phyloP scores from a whole-genome alignment of 2,888 invertebrate genomes.

The Slavum lentiscoides region DNA sequence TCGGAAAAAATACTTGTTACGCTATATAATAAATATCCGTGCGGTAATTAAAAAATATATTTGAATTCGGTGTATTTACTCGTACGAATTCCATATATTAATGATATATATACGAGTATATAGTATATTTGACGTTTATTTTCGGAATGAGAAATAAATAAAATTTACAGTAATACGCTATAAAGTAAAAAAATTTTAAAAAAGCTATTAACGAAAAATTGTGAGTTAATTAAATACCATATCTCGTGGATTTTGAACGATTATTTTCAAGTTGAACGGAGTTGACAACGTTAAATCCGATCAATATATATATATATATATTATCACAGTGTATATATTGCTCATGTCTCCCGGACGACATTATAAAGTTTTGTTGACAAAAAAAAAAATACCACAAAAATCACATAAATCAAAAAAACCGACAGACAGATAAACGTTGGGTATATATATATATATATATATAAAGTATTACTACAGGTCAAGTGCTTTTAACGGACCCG shows the following conservation, averaged over 20 bases:
- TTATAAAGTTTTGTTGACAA: background rate
- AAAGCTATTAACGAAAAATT: background rate
- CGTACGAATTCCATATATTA: too few species aligned
- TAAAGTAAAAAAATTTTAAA: background rate
- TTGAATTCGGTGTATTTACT: too few species aligned
- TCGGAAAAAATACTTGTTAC: background rate
- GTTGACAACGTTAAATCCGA: conserved; percentile 32
- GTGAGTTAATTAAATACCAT: conserved; percentile 15
- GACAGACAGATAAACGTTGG: conserved; percentile 7
- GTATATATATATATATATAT: background rate
- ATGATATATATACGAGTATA: too few species aligned
- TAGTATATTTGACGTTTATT: background rate
- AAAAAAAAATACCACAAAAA: conserved; percentile 9
- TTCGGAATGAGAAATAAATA: background rate
- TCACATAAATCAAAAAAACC: conserved; percentile 33
- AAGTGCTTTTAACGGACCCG: background rate
- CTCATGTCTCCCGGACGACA: conserved; percentile 1
- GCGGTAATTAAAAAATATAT: too few species aligned
- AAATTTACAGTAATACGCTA: too few species aligned
- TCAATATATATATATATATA: conserved; percentile 11
- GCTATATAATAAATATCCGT: too few species aligned
- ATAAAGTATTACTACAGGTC: conserved; percentile 3
- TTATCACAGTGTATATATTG: background rate
- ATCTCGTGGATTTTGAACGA: conserved; percentile 12
- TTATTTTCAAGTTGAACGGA: conserved; percentile 20